A percentile compares a stretch with the other conserved stretches of the same genome.
phyloP scores from a whole-genome alignment of 2,888 invertebrate genomes.

The Bedellia somnulentella region DNA sequence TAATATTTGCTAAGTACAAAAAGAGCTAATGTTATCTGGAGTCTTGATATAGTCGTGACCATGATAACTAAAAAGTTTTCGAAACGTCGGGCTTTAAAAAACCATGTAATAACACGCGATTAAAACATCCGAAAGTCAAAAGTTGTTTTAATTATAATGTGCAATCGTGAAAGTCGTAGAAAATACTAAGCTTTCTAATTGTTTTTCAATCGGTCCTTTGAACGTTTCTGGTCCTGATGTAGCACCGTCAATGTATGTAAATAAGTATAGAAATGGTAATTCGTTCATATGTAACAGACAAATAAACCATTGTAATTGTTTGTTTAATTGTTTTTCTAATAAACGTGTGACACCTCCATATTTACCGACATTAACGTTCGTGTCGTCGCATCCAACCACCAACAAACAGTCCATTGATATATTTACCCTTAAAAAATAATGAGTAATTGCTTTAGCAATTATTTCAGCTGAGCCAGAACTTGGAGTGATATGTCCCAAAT shows the following conservation, averaged over 20 bases:
- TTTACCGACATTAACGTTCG: slow-evolving; percentile 10
- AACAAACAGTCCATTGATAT: slow-evolving; percentile 6
- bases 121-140: too few species aligned
- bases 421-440: slow-evolving; percentile 3
- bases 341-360: slow-evolving; percentile 11
- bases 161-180: too few species aligned
- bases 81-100: too few species aligned
- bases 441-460: slow-evolving; percentile 2
- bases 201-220: slow-evolving; percentile 1
- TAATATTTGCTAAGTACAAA: too few species aligned
- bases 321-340: slow-evolving; percentile 10
- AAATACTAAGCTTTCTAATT: too few species aligned
- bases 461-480: slow-evolving; percentile 1
- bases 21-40: too few species aligned
- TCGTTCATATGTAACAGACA: slow-evolving; percentile 12
- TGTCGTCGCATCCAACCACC: slow-evolving; percentile 13
- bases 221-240: slow-evolving; percentile 1
- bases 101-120: too few species aligned
- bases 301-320: slow-evolving; percentile 12
- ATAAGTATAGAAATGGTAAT: slow-evolving; percentile 8
- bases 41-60: too few species aligned
- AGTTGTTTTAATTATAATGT: too few species aligned
- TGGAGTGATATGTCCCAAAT: slow-evolving; percentile 6
- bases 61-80: too few species aligned
- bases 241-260: slow-evolving; percentile 1